These are phyloP conservation scores for Hemicrepidius hirtus DNA, from an alignment of 2,888 invertebrate genomes.

Conservation along the genomic window DNA sequence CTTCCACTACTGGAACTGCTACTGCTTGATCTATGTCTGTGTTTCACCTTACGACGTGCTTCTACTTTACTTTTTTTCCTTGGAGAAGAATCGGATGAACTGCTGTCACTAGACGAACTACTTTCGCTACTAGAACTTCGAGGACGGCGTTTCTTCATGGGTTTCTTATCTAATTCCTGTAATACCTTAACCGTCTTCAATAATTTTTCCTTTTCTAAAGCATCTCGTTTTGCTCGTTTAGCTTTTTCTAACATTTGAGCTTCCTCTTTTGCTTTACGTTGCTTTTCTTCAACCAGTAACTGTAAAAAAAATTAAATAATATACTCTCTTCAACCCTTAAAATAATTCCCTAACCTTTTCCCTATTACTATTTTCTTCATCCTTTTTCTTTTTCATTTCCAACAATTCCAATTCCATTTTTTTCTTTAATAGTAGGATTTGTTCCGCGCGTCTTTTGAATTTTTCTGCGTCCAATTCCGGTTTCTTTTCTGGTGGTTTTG, in stretches of 20 bases:
- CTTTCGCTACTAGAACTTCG: conserved; percentile 58
- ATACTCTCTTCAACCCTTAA: background rate
- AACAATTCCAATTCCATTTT: conserved; percentile 77
- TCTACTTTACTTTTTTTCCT: conserved; percentile 47
- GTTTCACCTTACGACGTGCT: conserved; percentile 46
- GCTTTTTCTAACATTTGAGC: conserved; percentile 71
- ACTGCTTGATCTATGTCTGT: conserved; percentile 54
- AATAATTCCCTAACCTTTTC: conserved; percentile 50
- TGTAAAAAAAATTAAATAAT: conserved; percentile 2
- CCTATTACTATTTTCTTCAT: conserved; percentile 69
- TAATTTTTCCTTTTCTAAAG: conserved; percentile 70
- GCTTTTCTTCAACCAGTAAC: conserved; percentile 67
- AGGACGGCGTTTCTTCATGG: conserved; percentile 53
- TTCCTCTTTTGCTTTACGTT: conserved; percentile 71
- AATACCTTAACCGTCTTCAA: conserved; percentile 70
- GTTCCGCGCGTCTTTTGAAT: conserved; percentile 70
- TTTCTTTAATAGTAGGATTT: conserved; percentile 74
- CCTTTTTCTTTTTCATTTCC: conserved; percentile 75
- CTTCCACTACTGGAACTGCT: conserved; percentile 53
- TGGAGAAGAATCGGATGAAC: conserved; percentile 60
- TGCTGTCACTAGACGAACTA: conserved; percentile 62
- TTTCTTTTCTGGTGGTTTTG: conserved; percentile 59
- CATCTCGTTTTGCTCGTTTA: conserved; percentile 69
- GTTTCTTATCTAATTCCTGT: conserved; percentile 67
- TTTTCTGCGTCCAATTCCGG: conserved; percentile 65